A percentile compares a stretch with the other conserved stretches of the same genome.
Conservation (phyloP, 2,113 vertebrate genomes). For the Cottus gobio region DNA sequence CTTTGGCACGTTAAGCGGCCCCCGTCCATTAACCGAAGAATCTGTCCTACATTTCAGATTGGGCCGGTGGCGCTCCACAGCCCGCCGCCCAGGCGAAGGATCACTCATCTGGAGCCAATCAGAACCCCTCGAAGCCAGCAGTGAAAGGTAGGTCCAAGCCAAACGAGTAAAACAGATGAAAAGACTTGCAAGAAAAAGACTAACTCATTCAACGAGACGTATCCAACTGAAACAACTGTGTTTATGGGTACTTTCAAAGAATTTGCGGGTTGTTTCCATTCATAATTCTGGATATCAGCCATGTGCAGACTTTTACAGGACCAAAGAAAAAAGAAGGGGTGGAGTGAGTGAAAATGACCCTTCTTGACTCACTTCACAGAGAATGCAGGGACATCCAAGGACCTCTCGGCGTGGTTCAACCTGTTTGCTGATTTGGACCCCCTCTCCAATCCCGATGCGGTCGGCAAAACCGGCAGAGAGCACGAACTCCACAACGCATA, state of each 20-base stretch:
- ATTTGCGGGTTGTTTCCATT: conserved; percentile 19
- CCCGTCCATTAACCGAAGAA: conserved; percentile 43
- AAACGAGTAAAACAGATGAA: conserved; percentile 33
- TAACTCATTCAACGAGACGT: conserved; percentile 3
- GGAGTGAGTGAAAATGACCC: neutral
- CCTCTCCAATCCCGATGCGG: conserved; percentile 93
- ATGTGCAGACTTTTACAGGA: neutral
- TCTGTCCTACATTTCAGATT: conserved; percentile 80
- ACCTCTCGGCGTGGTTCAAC: conserved; percentile 94
- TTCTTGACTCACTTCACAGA: conserved; percentile 77
- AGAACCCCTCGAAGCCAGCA: conserved; percentile 68
- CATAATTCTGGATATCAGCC: conserved; percentile 11
- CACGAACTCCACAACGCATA: conserved; percentile 93
- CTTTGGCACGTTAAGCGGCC: conserved; percentile 5
- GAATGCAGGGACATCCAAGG: conserved; percentile 82
- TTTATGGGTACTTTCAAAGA: conserved; percentile 23
- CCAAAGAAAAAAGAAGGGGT: neutral
- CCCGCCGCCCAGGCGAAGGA: conserved; percentile 72
- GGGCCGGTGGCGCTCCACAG: conserved; percentile 75
- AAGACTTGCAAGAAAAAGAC: neutral
- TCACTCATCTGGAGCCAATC: conserved; percentile 78
- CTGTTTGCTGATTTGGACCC: conserved; percentile 98
- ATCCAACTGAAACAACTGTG: conserved; percentile 4
- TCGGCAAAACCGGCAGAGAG: conserved; percentile 91
- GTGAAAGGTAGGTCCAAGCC: conserved; percentile 78